Evolutionary conservation across 2,888 invertebrate species (phyloP).

Genomic region (Byasa hedistus): DNA sequence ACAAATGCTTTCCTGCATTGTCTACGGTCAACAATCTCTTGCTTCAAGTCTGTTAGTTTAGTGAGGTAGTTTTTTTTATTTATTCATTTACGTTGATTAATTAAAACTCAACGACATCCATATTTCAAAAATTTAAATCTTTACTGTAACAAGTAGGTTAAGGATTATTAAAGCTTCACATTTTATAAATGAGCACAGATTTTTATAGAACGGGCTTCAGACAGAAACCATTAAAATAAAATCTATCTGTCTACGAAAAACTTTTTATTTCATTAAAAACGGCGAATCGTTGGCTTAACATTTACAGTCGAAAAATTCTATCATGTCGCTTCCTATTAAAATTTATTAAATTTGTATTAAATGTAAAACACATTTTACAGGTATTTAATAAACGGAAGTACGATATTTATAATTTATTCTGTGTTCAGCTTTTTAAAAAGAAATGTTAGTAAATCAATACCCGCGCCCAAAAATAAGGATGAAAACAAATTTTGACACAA

Average conservation of each 20-base stretch:
- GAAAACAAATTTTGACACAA: neutral
- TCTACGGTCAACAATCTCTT: neutral
- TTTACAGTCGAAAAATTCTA: constrained; percentile 1
- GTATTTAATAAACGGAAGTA: too few species aligned
- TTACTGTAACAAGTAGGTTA: constrained; percentile 11
- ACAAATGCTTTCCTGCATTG: neutral
- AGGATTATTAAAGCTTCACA: constrained; percentile 19
- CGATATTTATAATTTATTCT: too few species aligned
- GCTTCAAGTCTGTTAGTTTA: neutral
- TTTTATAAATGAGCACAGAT: constrained; percentile 20
- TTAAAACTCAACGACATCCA: constrained; percentile 1
- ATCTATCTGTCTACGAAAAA: constrained; percentile 23
- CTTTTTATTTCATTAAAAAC: constrained; percentile 17
- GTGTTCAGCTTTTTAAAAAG: too few species aligned
- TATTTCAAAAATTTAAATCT: constrained; percentile 8
- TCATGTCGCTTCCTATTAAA: neutral
- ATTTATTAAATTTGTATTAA: too few species aligned
- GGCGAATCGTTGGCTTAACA: constrained; percentile 4
- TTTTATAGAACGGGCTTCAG: constrained; percentile 20
- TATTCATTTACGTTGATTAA: constrained; percentile 1
- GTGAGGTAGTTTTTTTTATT: neutral
- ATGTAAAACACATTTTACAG: too few species aligned
- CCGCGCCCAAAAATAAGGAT: too few species aligned
- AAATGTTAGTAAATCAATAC: too few species aligned
- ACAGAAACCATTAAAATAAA: constrained; percentile 18